phyloP scores from a whole-genome alignment of 2,888 invertebrate genomes.

The Agonopterix subpropinquella region DNA sequence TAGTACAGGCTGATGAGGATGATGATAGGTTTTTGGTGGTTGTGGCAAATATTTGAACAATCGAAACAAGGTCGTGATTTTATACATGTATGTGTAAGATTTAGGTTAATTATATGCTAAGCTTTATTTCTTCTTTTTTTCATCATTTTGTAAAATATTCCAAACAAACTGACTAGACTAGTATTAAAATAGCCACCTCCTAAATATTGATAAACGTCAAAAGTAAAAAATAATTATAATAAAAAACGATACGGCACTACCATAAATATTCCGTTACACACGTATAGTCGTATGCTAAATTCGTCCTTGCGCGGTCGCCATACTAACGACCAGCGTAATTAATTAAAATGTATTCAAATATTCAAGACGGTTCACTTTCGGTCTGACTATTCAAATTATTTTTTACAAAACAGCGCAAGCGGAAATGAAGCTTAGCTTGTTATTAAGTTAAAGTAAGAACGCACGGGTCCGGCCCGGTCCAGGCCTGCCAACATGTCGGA shows the following conservation, averaged over 20 bases:
- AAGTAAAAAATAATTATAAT: constrained; percentile 15
- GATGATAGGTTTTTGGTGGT: neutral
- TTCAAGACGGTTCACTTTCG: constrained; percentile 44
- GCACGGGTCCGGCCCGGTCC: constrained; percentile 8
- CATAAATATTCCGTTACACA: constrained; percentile 47
- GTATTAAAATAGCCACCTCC: constrained; percentile 6
- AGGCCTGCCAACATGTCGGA: neutral
- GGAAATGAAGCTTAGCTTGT: constrained; percentile 43
- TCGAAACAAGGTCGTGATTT: too few relatives aligned
- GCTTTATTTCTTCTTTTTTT: too few relatives aligned
- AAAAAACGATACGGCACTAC: constrained; percentile 20
- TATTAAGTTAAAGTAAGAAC: constrained; percentile 19
- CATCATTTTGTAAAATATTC: too few relatives aligned
- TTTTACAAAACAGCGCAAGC: constrained; percentile 44
- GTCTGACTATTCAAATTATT: constrained; percentile 48
- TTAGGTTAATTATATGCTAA: too few relatives aligned
- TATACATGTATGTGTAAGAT: too few relatives aligned
- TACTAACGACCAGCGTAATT: constrained; percentile 46
- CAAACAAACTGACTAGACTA: constrained; percentile 6
- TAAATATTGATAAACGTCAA: constrained; percentile 12
- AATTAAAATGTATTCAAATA: constrained; percentile 62
- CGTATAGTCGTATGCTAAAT: constrained; percentile 57
- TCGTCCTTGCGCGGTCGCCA: constrained; percentile 58
- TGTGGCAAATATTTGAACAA: neutral
- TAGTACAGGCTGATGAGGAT: too few relatives aligned